A percentile compares a stretch with the other conserved stretches of the same genome.
Evolutionary conservation across 2,888 invertebrate genomes (phyloP).

Genomic region (Sphecodes monilicornis): DNA sequence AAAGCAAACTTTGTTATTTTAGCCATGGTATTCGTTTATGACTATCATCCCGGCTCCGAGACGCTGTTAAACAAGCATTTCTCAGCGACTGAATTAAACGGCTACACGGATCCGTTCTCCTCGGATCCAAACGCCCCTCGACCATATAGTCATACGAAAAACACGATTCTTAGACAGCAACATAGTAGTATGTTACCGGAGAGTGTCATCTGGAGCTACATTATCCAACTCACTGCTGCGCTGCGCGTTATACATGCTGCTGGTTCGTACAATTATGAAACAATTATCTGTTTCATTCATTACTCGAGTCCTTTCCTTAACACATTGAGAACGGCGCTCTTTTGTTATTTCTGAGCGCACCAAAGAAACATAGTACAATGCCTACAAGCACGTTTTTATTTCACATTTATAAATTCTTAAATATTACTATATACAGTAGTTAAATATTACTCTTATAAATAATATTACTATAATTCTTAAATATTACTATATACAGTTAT

Average conservation of each 20-base stretch:
- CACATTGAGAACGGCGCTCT: too few species aligned
- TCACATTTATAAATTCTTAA: too few species aligned
- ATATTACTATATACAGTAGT: too few species aligned
- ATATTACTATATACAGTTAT: too few species aligned
- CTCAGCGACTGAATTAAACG: constrained; percentile 87
- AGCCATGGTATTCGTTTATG: constrained; percentile 98
- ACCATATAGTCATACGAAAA: constrained; percentile 93
- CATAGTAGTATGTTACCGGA: constrained; percentile 93
- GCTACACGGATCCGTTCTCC: constrained; percentile 92
- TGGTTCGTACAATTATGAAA: constrained; percentile 69
- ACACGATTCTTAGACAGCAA: constrained; percentile 91
- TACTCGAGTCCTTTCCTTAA: too few species aligned
- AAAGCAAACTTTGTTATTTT: constrained; percentile 76
- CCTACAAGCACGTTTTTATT: too few species aligned
- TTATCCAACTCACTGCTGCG: constrained; percentile 97
- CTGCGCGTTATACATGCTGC: constrained; percentile 95
- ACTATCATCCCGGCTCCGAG: constrained; percentile 96
- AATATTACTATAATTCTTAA: too few species aligned
- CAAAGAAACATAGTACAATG: too few species aligned
- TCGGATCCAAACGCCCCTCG: constrained; percentile 92
- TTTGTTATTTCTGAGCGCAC: too few species aligned
- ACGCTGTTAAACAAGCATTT: constrained; percentile 95
- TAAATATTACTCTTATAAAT: too few species aligned
- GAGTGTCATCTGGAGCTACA: constrained; percentile 96
- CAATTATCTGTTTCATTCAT: too few species aligned